Conservation (phyloP, 2,797 vertebrate genomes). For the Melanotaenia pygmaea region DNA sequence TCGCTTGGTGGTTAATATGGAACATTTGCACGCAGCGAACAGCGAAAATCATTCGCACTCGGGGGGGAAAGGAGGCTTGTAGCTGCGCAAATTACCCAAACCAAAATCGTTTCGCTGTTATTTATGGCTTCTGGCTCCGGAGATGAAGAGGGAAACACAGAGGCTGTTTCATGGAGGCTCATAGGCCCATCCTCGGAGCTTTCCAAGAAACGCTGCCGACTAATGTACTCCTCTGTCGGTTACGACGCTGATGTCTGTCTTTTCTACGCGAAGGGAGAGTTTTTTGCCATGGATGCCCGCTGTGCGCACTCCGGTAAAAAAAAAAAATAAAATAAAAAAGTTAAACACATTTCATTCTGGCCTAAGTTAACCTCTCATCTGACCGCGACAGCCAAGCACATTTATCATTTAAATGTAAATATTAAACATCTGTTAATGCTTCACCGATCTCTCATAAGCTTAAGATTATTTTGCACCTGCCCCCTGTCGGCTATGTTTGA, state of each 20-base stretch:
- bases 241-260: constrained; percentile 77
- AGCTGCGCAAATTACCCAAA: constrained; percentile 31
- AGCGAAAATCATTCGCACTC: constrained; percentile 20
- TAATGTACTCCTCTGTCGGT: constrained; percentile 78
- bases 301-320: constrained; percentile 80
- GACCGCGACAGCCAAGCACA: no score
- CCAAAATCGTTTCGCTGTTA: constrained; percentile 3
- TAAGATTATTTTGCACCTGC: background rate
- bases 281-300: constrained; percentile 84
- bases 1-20: constrained; percentile 32
- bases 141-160: constrained; percentile 51
- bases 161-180: constrained; percentile 72
- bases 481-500: constrained; percentile 29
- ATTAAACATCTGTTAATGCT: no score
- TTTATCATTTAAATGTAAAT: background rate
- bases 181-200: constrained; percentile 77
- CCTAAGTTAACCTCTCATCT: constrained; percentile 9
- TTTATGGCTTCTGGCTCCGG: constrained; percentile 74
- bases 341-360: background rate
- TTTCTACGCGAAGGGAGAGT: constrained; percentile 78
- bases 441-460: background rate
- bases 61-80: constrained; percentile 10
- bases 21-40: constrained; percentile 29
- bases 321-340: background rate
- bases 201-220: constrained; percentile 74